phyloP scores from a whole-genome alignment of 2,797 vertebrate species.

The Euphonia xanthogaster region DNA sequence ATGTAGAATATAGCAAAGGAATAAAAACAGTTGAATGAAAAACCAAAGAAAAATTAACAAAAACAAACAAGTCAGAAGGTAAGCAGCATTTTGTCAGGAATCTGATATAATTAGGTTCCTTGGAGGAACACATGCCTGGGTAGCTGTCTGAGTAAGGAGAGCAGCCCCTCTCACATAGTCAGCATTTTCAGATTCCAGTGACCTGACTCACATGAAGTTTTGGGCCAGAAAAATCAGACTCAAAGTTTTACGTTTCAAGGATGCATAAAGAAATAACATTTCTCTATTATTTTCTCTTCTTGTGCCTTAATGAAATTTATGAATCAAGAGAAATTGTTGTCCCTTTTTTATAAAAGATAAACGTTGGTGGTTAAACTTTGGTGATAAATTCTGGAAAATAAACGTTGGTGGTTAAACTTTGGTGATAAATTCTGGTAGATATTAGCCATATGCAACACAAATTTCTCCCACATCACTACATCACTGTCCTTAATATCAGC shows the following conservation, averaged over 20 bases:
- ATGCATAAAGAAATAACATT: neutral
- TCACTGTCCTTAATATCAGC: neutral
- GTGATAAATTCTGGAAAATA: neutral
- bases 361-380: neutral
- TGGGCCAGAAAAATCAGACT: neutral
- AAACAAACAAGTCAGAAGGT: neutral
- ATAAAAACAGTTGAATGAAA: neutral
- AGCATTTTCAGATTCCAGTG: neutral
- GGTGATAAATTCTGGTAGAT: neutral
- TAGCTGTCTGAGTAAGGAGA: neutral
- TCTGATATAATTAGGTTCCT: neutral
- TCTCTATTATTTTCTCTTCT: neutral
- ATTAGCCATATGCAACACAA: neutral
- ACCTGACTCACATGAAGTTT: neutral
- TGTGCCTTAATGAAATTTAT: neutral
- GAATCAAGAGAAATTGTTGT: neutral
- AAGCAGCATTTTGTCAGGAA: neutral
- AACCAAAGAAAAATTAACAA: neutral
- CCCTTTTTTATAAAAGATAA: neutral
- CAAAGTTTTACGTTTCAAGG: neutral
- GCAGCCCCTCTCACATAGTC: neutral
- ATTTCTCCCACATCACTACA: neutral
- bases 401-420: neutral
- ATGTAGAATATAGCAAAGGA: neutral
- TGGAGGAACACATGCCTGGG: neutral